Conservation (phyloP, 2,113 vertebrate genomes). For the Cottus gobio region DNA sequence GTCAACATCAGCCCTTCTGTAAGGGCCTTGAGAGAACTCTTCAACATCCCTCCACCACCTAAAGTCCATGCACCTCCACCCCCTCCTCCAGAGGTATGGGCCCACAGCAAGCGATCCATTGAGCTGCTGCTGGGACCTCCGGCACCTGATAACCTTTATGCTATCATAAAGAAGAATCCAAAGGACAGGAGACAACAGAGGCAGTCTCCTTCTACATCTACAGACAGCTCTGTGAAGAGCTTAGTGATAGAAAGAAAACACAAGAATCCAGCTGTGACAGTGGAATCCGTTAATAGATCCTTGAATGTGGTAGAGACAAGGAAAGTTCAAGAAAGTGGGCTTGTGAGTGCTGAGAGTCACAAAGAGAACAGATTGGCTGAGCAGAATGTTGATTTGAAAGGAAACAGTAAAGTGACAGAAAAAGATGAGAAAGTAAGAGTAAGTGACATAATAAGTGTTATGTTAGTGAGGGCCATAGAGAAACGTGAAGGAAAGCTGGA, state of each 20-base stretch:
- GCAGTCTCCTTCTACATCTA: conserved; percentile 46
- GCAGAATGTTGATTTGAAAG: conserved; percentile 59
- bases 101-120: conserved; percentile 75
- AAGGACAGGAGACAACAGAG: conserved; percentile 77
- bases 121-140: conserved; percentile 80
- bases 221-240: conserved; percentile 59
- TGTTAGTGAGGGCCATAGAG: conserved; percentile 62
- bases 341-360: conserved; percentile 51
- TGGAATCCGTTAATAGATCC: conserved; percentile 40
- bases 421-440: conserved; percentile 60
- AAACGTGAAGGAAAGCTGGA: conserved; percentile 50
- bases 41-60: conserved; percentile 91
- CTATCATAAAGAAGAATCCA: conserved; percentile 73
- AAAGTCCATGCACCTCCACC: conserved; percentile 90
- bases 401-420: conserved; percentile 38
- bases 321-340: conserved; percentile 62
- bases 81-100: conserved; percentile 88
- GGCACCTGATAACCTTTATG: conserved; percentile 39
- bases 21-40: conserved; percentile 75
- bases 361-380: conserved; percentile 56
- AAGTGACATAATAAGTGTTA: conserved; percentile 63
- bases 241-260: conserved; percentile 58
- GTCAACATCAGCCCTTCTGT: conserved; percentile 64
- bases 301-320: conserved; percentile 16
- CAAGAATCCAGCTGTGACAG: conserved; percentile 24